Evolutionary conservation across 2,888 invertebrate species (phyloP).

Genomic region (Leptogaster cylindrica): DNA sequence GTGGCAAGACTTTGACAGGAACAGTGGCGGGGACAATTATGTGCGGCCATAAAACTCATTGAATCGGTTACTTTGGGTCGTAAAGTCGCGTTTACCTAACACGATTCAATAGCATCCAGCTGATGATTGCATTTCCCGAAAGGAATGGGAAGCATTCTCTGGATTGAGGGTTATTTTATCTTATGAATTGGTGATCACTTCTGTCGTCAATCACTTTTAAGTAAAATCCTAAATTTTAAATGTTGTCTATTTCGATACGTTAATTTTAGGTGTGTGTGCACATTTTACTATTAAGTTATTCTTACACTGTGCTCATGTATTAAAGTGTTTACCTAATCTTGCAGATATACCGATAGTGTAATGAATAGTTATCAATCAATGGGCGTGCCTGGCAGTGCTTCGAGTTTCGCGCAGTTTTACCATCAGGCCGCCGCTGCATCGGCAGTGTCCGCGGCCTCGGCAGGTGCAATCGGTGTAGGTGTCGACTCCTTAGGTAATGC

Average conservation of each 20-base stretch:
- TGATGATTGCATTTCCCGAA: no score
- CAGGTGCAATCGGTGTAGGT: slow-evolving; percentile 73
- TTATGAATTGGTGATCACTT: no score
- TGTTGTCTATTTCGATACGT: no score
- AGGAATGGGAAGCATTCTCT: no score
- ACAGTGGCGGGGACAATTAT: neutral
- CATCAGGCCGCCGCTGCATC: slow-evolving; percentile 76
- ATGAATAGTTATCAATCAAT: slow-evolving; percentile 63
- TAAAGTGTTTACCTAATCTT: no score
- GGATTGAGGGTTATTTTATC: no score
- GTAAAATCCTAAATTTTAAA: no score
- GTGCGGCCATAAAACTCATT: neutral
- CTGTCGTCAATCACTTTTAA: no score
- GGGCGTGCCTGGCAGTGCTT: slow-evolving; percentile 63
- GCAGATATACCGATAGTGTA: slow-evolving; percentile 62
- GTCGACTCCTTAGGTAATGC: slow-evolving; percentile 82
- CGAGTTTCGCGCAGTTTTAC: slow-evolving; percentile 80
- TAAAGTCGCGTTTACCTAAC: neutral
- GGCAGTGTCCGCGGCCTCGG: slow-evolving; percentile 76
- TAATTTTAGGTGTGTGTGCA: no score
- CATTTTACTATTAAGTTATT: no score
- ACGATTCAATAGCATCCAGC: no score
- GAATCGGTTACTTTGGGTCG: neutral
- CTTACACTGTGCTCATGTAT: no score
- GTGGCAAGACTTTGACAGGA: neutral